Percentiles rank a stretch among this genome's conserved stretches.
These are phyloP conservation scores for Phalanger gymnotis DNA, from an alignment of 2,797 vertebrate species.

Conservation along the genomic window DNA sequence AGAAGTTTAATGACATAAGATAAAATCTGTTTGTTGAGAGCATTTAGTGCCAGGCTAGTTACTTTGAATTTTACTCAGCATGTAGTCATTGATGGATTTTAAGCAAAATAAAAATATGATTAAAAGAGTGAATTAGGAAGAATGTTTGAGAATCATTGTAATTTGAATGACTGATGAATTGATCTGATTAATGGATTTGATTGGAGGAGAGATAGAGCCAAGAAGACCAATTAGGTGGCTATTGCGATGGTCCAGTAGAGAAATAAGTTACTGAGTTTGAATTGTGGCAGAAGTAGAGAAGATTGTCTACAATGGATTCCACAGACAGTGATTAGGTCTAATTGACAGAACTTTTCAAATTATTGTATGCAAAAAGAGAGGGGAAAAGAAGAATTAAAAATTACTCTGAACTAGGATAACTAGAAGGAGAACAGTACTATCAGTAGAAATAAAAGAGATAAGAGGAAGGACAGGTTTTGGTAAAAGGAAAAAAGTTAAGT, in stretches of 20 bases:
- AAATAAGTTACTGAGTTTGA: neutral
- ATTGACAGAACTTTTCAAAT: neutral
- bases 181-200: neutral
- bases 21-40: neutral
- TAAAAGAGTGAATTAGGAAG: neutral
- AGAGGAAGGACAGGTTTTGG: neutral
- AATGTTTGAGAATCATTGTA: neutral
- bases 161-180: neutral
- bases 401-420: neutral
- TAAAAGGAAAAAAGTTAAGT: neutral
- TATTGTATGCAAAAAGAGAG: neutral
- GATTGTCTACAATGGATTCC: neutral
- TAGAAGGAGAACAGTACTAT: neutral
- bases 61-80: too few species aligned
- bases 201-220: neutral
- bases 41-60: neutral
- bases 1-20: neutral
- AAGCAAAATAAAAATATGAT: neutral
- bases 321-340: neutral
- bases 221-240: neutral
- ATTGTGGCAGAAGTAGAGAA: neutral
- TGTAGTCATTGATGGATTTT: neutral
- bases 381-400: neutral
- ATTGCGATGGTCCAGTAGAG: neutral
- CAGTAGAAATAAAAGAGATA: neutral